Evolutionary conservation across 2,888 invertebrate genomes (phyloP).

Genomic region (Drosophila pegasa): DNA sequence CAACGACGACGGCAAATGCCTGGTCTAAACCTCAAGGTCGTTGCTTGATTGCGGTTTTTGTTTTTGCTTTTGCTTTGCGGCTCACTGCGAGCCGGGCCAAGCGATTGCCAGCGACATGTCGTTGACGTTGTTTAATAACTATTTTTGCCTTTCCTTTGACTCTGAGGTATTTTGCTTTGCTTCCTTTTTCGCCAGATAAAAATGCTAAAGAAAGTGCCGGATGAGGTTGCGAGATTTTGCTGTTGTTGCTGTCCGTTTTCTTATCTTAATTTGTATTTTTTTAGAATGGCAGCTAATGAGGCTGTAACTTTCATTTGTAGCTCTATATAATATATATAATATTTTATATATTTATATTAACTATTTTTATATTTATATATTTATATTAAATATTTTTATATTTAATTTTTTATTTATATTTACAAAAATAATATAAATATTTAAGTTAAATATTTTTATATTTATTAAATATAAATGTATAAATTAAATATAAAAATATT

Average conservation of each 20-base stretch:
- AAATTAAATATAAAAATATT: too few relatives aligned
- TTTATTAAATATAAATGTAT: too few relatives aligned
- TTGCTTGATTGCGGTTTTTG: constrained; percentile 76
- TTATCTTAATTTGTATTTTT: neutral
- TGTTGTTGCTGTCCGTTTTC: neutral
- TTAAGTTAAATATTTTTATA: too few relatives aligned
- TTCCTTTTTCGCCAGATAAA: constrained; percentile 76
- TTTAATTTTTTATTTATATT: too few relatives aligned
- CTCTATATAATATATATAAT: neutral
- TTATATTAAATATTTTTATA: too few relatives aligned
- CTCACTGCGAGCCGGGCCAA: constrained; percentile 48
- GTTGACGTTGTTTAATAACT: constrained; percentile 68
- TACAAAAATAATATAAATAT: too few relatives aligned
- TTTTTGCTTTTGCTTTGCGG: constrained; percentile 42
- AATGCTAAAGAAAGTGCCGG: constrained; percentile 52
- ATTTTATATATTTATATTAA: constrained; percentile 3
- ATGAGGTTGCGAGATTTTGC: constrained; percentile 25
- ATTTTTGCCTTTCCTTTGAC: constrained; percentile 7
- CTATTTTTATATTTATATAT: neutral
- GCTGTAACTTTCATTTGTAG: constrained; percentile 41
- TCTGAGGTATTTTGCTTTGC: constrained; percentile 67
- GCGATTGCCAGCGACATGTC: constrained; percentile 59
- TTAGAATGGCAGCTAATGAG: constrained; percentile 65
- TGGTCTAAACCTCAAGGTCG: constrained; percentile 72
- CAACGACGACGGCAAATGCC: constrained; percentile 29